Base-by-base conservation (phyloP, 2,113 vertebrate species). In the Paedocypris sp. region DNA sequence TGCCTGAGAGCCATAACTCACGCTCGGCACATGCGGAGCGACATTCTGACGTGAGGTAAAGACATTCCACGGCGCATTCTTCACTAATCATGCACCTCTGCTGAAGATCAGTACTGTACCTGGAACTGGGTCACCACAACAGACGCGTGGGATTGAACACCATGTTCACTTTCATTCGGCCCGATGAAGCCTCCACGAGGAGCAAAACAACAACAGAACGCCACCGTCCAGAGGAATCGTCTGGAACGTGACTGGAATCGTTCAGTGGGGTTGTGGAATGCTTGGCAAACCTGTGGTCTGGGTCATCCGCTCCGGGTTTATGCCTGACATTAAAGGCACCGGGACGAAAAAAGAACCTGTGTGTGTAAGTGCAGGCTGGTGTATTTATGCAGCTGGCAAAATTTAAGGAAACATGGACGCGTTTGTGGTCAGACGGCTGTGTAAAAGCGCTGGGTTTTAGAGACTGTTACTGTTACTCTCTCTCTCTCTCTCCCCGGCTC, bases 361-460 rank as follows among this genome's bases (percentile, higher is more conserved):
- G 86, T n/a, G n/a, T 88, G 79, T 80, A 75, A 77, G 71, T 35
- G 72, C 51, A 41, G 53, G 2, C 70, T 33, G 20, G 71, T 72
- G 72, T 79, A 78, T 89, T 88, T 85, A 64, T 71, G 81, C 89
- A 89, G 91, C 90, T 90, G 91, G 86, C 85, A 85, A 76, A 77
- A 3, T 77, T 89, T 83, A 88, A 83, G 71, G 76, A 80, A 59
- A 80, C 74, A 15, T 71, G 62, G 82, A 71, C 13, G 60, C 81
- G 83, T 67, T 74, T 90, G 86, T 60, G 82, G 88, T 86, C 68
- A 75, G 63, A 68, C 62, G 67, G 78, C 69, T 69, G 76, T 74
- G 80, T 82, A 86, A 87, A 90, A 72, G 87, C 42, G 73, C 71
- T 73, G 70, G 78, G 66, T 76, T 78, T 77, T 74, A 75, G 58